Evolutionary conservation across 35 echinoderm and acorn worm species (phyloP).

Genomic region (Holothuria glaberrima): DNA sequence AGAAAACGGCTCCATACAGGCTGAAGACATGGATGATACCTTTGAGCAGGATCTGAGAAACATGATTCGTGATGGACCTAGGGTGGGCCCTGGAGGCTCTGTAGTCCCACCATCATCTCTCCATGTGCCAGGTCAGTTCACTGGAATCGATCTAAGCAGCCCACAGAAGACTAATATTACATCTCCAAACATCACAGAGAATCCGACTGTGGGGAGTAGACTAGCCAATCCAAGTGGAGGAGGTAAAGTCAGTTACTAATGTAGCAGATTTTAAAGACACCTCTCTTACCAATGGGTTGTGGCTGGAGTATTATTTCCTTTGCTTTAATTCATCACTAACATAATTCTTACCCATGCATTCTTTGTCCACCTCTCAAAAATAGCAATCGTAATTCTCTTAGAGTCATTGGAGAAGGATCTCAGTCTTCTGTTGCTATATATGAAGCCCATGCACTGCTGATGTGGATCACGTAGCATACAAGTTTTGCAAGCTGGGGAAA

Average conservation of each 20-base stretch:
- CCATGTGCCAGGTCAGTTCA: constrained; percentile 75
- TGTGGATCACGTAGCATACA: too few relatives aligned
- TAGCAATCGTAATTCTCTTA: too few relatives aligned
- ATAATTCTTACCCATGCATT: too few relatives aligned
- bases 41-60: constrained; percentile 94
- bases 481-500: too few relatives aligned
- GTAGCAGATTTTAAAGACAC: too few relatives aligned
- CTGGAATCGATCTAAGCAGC: constrained; percentile 89
- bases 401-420: too few relatives aligned
- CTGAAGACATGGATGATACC: constrained; percentile 90
- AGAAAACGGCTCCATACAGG: constrained; percentile 82
- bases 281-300: too few relatives aligned
- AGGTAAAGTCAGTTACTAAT: constrained; percentile 17
- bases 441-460: too few relatives aligned
- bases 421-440: too few relatives aligned
- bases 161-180: constrained; percentile 77
- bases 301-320: too few relatives aligned
- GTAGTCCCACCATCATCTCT: constrained; percentile 41
- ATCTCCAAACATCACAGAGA: constrained; percentile 76
- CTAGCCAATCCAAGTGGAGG: constrained; percentile 72
- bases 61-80: constrained; percentile 86
- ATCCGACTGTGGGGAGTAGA: constrained; percentile 75
- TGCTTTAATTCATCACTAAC: too few relatives aligned
- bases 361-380: too few relatives aligned
- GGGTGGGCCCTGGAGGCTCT: constrained; percentile 42